phyloP scores from a whole-genome alignment of 2,888 invertebrate genomes.

The Apotomis capreana region DNA sequence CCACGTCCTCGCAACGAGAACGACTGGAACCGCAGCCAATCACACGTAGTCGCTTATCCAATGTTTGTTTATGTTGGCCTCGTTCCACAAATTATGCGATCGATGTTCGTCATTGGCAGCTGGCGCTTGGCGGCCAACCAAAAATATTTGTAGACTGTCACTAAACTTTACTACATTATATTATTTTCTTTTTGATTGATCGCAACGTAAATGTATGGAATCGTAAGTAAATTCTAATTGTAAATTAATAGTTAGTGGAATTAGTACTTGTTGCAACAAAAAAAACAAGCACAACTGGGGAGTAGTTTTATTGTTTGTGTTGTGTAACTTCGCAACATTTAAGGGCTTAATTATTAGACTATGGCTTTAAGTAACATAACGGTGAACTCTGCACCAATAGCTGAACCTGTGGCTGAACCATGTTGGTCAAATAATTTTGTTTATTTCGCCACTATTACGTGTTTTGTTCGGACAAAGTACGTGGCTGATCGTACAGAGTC shows the following conservation, averaged over 20 bases:
- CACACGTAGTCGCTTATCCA: conserved; percentile 57
- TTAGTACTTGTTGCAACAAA: not conserved
- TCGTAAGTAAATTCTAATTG: conserved; percentile 5
- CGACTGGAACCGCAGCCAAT: conserved; percentile 59
- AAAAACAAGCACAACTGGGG: conserved; percentile 19
- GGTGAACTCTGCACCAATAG: conserved; percentile 12
- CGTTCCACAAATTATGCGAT: conserved; percentile 62
- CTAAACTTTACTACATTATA: conserved; percentile 13
- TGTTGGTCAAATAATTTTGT: conserved; percentile 8
- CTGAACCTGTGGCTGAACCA: conserved; percentile 1
- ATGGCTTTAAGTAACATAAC: conserved; percentile 20
- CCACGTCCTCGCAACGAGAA: conserved; percentile 47
- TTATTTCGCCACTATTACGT: conserved; percentile 42
- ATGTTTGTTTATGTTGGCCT: conserved; percentile 71
- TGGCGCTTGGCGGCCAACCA: conserved; percentile 64
- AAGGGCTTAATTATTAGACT: no score
- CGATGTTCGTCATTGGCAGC: conserved; percentile 60
- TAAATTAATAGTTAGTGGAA: not conserved
- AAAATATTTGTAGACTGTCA: conserved; percentile 45
- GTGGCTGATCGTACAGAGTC: conserved; percentile 43
- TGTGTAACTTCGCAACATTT: conserved; percentile 26
- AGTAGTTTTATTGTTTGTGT: conserved; percentile 26
- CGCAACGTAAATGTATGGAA: conserved; percentile 2
- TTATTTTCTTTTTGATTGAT: conserved; percentile 21
- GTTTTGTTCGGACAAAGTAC: conserved; percentile 42